Evolutionary conservation across 1,140 invertebrate species (phyloP), one percentile per base, ranked within the genome.

Genomic region (Aphelenchoides besseyi): DNA sequence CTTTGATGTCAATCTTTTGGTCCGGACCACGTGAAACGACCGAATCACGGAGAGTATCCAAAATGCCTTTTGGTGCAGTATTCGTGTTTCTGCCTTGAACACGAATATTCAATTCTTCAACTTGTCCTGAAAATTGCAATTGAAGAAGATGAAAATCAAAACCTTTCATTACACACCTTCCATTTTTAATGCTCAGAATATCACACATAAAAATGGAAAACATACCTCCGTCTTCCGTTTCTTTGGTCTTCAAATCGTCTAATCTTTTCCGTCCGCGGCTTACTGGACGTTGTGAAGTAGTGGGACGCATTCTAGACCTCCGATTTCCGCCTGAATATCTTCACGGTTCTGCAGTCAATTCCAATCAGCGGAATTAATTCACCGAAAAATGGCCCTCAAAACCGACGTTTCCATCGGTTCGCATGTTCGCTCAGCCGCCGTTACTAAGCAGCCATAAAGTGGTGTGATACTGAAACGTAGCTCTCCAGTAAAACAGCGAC

Each of bases 1-100:
- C 63, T 8, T 66, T 66, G 63, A 66, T 26, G 36, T 66, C 63
- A n/a, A 66, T 66, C 63, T 33, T 66, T 32, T 66, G 30, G n/a
- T 66, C 63, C 36, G 63, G 32, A 8, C 63, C 63, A n/a, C 63
- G 63, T 1, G 63, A 36, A 2, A 66, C 63, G 16, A 66, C 63
- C 16, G 26, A 18, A 16, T 66, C 63, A n/a, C 63, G 16, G 26
- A 66, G n/a, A n/a, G 63, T 66, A 3, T 66, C 63, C 3, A 66
- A 32, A 32, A 66, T 36, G n/a, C 63, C 32, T 53, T 66, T 66
- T 30, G 63, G 63, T 16, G 32, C 63, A 0, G 36, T 33, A n/a
- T 12, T 33, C 2, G 30, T 66, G 9, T 29, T 33, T 2, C 63
- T 26, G 32, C 36, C 32, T 12, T 29, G 12, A 1, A 66, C 36